A percentile compares a stretch with the other conserved stretches of the same genome.
Evolutionary conservation across 2,113 vertebrate species (phyloP).

Genomic region (Stegostoma tigrinum): DNA sequence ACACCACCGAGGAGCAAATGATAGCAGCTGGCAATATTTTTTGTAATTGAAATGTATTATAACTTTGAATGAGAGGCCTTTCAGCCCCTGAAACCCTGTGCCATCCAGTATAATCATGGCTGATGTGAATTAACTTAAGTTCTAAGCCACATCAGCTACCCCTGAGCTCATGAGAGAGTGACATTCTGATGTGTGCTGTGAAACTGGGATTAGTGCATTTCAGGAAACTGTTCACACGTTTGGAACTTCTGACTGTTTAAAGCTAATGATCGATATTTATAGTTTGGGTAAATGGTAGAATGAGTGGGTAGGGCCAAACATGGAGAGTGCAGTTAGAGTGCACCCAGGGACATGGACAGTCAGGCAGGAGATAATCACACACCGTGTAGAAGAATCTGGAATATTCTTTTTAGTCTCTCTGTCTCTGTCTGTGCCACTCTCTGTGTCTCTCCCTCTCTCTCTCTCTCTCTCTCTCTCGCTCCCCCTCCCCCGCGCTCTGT

Average conservation of each 20-base stretch:
- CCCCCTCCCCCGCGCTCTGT: too few relatives aligned
- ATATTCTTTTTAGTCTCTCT: too few relatives aligned
- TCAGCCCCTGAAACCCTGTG: background rate
- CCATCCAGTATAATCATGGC: background rate
- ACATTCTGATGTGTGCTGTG: too few relatives aligned
- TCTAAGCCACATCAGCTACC: background rate
- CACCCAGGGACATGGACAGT: too few relatives aligned
- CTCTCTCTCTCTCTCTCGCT: too few relatives aligned
- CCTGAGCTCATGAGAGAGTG: background rate
- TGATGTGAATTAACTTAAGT: background rate
- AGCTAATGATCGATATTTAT: background rate
- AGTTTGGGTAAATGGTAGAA: background rate
- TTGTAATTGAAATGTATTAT: background rate
- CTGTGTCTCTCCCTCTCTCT: too few relatives aligned
- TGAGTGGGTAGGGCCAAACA: background rate
- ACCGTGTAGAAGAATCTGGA: background rate
- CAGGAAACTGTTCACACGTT: background rate
- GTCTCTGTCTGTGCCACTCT: too few relatives aligned
- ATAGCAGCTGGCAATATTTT: background rate
- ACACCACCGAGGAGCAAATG: background rate
- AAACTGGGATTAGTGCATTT: background rate
- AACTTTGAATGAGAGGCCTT: background rate
- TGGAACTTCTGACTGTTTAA: background rate
- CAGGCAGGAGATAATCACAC: background rate
- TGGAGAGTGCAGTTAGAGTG: background rate